Percentiles rank a stretch among this genome's conserved stretches.
phyloP scores from a whole-genome alignment of 2,113 vertebrate species.

The cattle (Bos taurus) region ARS-UCD2.0 NC_037332.1:9342501-9343000 shows the following conservation, averaged over 20 bases:
- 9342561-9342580: background rate
- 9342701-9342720: background rate
- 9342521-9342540: background rate
- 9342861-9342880: background rate
- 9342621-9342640: background rate
- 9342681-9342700: background rate
- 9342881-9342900: background rate
- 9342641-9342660: background rate
- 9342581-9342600: background rate
- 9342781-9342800: background rate
- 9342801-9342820: background rate
- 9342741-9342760: background rate
- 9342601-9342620: background rate
- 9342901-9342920: background rate
- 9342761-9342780: background rate
- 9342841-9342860: background rate
- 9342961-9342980: background rate
- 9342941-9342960: background rate
- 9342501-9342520: background rate
- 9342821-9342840: background rate
- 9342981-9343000: background rate
- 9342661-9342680: background rate
- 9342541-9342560: background rate
- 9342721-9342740: background rate
- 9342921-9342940: background rate